phyloP scores from a whole-genome alignment of 2,797 vertebrate genomes.

The Parotocinclus haroldoi region DNA sequence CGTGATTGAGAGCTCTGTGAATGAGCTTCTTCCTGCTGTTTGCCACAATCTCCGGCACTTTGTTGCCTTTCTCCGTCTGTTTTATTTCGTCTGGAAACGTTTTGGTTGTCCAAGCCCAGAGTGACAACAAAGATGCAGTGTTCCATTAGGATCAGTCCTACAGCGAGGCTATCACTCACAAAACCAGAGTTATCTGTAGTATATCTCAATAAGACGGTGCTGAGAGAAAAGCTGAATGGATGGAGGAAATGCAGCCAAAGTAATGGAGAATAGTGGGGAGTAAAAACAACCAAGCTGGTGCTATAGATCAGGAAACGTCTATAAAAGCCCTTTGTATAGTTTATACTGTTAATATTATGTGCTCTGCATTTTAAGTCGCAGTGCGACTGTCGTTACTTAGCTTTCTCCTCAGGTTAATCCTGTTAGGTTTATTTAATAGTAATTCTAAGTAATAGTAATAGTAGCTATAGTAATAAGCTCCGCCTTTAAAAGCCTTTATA shows the following conservation, averaged over 20 bases:
- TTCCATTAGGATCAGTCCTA: conserved; percentile 41
- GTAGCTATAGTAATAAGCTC: too few species aligned
- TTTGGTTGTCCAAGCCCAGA: conserved; percentile 12
- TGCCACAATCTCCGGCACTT: conserved; percentile 10
- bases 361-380: too few species aligned
- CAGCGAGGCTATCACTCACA: conserved; percentile 36
- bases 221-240: conserved; percentile 24
- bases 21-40: conserved; percentile 28
- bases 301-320: background rate
- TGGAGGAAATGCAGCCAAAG: background rate
- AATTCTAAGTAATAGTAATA: too few species aligned
- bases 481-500: too few species aligned
- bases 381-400: too few species aligned
- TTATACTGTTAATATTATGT: too few species aligned
- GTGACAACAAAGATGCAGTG: conserved; percentile 43
- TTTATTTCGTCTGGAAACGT: conserved; percentile 26
- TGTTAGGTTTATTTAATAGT: too few species aligned
- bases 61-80: conserved; percentile 14
- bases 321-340: background rate
- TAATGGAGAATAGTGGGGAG: background rate
- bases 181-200: conserved; percentile 29
- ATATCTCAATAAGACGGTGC: conserved; percentile 38
- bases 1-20: conserved; percentile 34
- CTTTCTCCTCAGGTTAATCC: too few species aligned
- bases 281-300: background rate